phyloP scores from a whole-genome alignment of 2,797 vertebrate genomes.

The Aldrovandia affinis region DNA sequence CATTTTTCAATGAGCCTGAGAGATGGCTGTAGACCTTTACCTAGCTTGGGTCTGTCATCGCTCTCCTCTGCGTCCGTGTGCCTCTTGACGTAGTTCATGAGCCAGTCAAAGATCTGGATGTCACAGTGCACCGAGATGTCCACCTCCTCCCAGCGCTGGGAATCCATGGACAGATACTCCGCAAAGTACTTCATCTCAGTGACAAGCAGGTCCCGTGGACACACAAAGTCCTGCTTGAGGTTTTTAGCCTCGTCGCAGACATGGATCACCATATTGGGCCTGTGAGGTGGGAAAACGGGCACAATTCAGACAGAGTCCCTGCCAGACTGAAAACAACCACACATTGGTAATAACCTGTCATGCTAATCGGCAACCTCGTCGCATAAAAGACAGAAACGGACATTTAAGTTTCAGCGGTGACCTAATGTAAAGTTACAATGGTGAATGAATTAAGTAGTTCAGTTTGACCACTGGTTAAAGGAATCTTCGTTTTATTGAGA shows the following conservation, averaged over 20 bases:
- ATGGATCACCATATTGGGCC: constrained; percentile 97
- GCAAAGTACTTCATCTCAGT: constrained; percentile 98
- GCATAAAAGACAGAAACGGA: background rate
- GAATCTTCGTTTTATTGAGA: background rate
- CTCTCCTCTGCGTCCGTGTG: constrained; percentile 78
- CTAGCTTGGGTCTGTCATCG: constrained; percentile 84
- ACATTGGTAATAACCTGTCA: background rate
- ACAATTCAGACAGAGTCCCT: background rate
- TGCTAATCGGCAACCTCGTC: background rate
- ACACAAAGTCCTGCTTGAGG: constrained; percentile 95
- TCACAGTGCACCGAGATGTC: constrained; percentile 99
- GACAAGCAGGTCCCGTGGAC: constrained; percentile 91
- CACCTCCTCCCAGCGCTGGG: constrained; percentile 96
- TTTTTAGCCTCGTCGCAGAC: constrained; percentile 97
- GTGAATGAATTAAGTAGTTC: too few relatives aligned
- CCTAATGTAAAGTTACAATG: background rate
- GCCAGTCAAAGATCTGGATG: constrained; percentile 97
- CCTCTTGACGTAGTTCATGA: constrained; percentile 95
- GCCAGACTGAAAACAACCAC: background rate
- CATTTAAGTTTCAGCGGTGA: background rate
- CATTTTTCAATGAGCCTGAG: background rate
- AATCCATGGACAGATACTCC: constrained; percentile 90
- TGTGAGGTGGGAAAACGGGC: constrained; percentile 48
- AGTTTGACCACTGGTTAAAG: background rate
- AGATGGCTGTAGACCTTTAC: constrained; percentile 63